These are phyloP conservation scores for Solenopsis invicta DNA, from an alignment of 1,140 invertebrate genomes.

Conservation along the genomic window DNA sequence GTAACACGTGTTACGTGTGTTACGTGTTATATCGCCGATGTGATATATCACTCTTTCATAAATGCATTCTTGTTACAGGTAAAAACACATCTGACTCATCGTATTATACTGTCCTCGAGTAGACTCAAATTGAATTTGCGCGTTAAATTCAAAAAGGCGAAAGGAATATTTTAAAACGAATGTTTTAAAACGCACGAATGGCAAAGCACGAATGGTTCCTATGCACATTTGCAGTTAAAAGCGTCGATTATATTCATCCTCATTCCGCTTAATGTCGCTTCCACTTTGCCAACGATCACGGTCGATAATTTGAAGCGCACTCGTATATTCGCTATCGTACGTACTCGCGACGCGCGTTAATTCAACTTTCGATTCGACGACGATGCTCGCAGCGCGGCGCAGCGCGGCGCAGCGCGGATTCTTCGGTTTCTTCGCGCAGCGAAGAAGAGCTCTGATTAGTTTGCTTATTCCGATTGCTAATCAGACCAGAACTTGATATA, in stretches of 20 bases:
- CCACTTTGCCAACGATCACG: constrained; percentile 48
- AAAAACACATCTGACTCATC: too few species aligned
- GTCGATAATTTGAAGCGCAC: constrained; percentile 39
- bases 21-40: too few species aligned
- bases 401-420: constrained; percentile 4
- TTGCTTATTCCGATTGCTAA: constrained; percentile 40
- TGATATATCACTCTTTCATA: background rate
- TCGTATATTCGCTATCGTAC: background rate
- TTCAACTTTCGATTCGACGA: constrained; percentile 48
- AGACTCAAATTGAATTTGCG: too few species aligned
- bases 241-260: constrained; percentile 55
- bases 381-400: background rate
- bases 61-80: constrained; percentile 55
- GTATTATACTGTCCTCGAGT: too few species aligned
- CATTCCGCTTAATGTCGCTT: constrained; percentile 57
- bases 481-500: constrained; percentile 59
- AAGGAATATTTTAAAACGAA: background rate
- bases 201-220: background rate
- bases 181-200: background rate
- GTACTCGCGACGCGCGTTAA: constrained; percentile 6
- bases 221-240: constrained; percentile 30
- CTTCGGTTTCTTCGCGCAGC: constrained; percentile 21
- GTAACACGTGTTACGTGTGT: too few species aligned
- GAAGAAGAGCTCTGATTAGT: background rate
- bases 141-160: background rate